phyloP scores from a whole-genome alignment of 2,113 vertebrate species.

The Pachycephala philippinensis region DNA sequence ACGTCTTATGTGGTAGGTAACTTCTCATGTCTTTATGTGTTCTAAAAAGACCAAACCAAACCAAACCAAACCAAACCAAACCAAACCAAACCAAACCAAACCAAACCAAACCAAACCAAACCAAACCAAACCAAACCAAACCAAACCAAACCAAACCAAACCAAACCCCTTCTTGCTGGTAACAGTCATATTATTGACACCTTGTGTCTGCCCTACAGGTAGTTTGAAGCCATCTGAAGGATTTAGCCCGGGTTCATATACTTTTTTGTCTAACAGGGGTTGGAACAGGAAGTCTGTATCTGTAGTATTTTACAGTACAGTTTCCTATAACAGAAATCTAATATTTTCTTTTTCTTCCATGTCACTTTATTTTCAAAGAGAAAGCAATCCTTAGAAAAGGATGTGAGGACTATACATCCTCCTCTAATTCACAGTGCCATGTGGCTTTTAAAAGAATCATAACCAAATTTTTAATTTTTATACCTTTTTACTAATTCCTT shows the following conservation, averaged over 20 bases:
- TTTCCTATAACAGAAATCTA: not conserved
- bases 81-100: not conserved
- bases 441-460: not conserved
- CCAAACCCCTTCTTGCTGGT: not conserved
- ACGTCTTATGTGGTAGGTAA: not conserved
- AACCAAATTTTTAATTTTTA: not conserved
- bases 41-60: not conserved
- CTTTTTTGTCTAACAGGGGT: not conserved
- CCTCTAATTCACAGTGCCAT: not conserved
- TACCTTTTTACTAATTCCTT: not conserved
- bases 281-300: not conserved
- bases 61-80: not conserved
- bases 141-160: not conserved
- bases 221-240: not conserved
- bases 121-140: not conserved
- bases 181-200: not conserved
- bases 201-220: not conserved
- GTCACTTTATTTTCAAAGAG: not conserved
- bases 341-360: not conserved
- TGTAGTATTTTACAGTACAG: not conserved
- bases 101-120: not conserved
- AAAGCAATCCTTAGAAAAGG: not conserved
- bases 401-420: accelerated
- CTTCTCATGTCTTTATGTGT: not conserved
- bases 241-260: not conserved